Base-by-base conservation (phyloP, 2,888 invertebrate genomes). In the Sphaerophoria taeniata region DNA sequence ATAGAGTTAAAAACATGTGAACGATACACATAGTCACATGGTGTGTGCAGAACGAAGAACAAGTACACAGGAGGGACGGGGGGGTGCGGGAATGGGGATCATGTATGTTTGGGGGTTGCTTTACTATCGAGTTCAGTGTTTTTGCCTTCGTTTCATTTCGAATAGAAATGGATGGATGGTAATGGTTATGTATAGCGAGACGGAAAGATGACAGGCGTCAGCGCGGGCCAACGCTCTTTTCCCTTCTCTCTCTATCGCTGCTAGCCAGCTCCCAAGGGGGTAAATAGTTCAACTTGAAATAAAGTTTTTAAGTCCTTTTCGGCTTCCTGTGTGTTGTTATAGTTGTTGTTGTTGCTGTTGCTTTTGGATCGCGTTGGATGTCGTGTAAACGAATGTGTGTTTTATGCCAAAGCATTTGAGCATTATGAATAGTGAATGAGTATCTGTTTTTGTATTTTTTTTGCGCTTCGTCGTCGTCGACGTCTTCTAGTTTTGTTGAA, bases 221-320 rank as follows among this genome's bases (percentile, higher is more conserved):
- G 34, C 65, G 43, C 33, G 63, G 45, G 47, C 75, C 67, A 24
- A 24, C 24, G 24, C 24, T 24, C 24, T 24, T 24, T 24, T 24
- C 24, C 24, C 24, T 24, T 24, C 24, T 2, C 2, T 24, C 24
- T 24, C 24, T 24, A 24, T 24, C 24, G 24, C 24, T 24, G 24
- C 24, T 24, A 24, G 24, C 24, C 24, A 24, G 31, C 67, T 14
- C 53, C 43, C 56, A 69, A 63, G 79, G 72, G 84, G 79, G 84
- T 79, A 84, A 84, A 84, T 84, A 84, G 84, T 84, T 84, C 80
- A 84, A 84, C 84, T 84, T 84, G 80, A 84, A 84, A 75, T 84
- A 84, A 84, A 84, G 72, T 79, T 84, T 84, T 80, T 75, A 80
- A 84, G 72, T 75, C 75, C 67, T 76, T 84, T 84, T 79, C 72